These are phyloP conservation scores for Acrocephalus scirpaceus DNA, from an alignment of 2,797 vertebrate species.

Conservation along the genomic window DNA sequence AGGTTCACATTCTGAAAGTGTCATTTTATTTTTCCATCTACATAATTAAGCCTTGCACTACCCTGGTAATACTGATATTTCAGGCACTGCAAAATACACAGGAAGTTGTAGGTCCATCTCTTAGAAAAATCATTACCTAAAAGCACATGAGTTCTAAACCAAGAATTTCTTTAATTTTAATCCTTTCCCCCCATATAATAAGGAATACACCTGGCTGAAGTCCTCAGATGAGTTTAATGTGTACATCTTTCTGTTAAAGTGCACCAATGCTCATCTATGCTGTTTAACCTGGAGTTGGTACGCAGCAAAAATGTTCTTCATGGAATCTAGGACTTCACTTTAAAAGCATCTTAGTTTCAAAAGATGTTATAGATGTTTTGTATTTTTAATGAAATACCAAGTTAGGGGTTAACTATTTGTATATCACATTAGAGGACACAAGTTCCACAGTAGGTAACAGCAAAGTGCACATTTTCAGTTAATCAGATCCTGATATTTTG, in stretches of 20 bases:
- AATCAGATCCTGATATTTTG: background rate
- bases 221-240: background rate
- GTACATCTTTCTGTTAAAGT: background rate
- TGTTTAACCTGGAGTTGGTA: background rate
- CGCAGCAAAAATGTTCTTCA: background rate
- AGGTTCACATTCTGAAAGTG: background rate
- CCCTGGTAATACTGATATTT: background rate
- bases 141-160: background rate
- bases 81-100: background rate
- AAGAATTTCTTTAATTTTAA: background rate
- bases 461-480: background rate
- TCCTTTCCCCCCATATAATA: accelerated
- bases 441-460: background rate
- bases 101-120: background rate
- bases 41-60: background rate
- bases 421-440: background rate
- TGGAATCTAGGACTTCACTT: background rate
- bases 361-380: background rate
- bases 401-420: background rate
- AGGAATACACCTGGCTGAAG: background rate
- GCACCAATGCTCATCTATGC: background rate
- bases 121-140: background rate
- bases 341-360: background rate
- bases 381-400: background rate
- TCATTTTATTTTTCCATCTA: background rate